Evolutionary conservation across 2,888 invertebrate genomes (phyloP).

Genomic region (Drosophila longiperda): DNA sequence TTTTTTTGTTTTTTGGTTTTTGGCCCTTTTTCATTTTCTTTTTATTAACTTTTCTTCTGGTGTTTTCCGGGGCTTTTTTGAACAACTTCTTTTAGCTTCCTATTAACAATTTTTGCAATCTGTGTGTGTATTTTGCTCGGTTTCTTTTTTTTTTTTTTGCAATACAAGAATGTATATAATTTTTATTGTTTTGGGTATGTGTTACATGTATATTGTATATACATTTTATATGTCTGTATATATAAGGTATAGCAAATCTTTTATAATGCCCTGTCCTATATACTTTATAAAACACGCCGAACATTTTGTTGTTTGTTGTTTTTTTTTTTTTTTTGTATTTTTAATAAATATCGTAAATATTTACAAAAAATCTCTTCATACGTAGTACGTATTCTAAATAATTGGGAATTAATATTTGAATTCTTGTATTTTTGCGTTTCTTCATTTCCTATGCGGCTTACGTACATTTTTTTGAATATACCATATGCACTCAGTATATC

Average conservation of each 20-base stretch:
- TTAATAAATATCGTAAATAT: constrained; percentile 23
- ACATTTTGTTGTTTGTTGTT: not conserved
- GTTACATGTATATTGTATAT: constrained; percentile 35
- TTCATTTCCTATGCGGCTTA: constrained; percentile 15
- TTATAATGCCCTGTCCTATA: constrained; percentile 10
- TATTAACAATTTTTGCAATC: constrained; percentile 29
- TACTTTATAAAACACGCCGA: constrained; percentile 8
- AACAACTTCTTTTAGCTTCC: constrained; percentile 41
- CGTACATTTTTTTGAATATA: not conserved
- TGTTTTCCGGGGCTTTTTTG: constrained; percentile 11
- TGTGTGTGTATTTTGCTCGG: constrained; percentile 4
- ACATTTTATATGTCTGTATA: not conserved
- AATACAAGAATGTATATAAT: constrained; percentile 17
- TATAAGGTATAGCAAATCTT: constrained; percentile 5
- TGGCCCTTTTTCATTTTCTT: constrained; percentile 9
- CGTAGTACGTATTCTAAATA: constrained; percentile 19
- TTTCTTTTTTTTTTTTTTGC: not conserved
- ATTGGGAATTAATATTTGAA: constrained; percentile 21
- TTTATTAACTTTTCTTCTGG: constrained; percentile 34
- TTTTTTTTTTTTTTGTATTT: not conserved
- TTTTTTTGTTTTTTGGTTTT: constrained; percentile 20
- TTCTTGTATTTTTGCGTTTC: constrained; percentile 13
- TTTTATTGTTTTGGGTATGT: constrained; percentile 17
- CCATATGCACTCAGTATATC: constrained; percentile 4
- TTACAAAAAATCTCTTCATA: constrained; percentile 18